phyloP scores from a whole-genome alignment of 2,113 vertebrate species.

The Chamaea fasciata region DNA sequence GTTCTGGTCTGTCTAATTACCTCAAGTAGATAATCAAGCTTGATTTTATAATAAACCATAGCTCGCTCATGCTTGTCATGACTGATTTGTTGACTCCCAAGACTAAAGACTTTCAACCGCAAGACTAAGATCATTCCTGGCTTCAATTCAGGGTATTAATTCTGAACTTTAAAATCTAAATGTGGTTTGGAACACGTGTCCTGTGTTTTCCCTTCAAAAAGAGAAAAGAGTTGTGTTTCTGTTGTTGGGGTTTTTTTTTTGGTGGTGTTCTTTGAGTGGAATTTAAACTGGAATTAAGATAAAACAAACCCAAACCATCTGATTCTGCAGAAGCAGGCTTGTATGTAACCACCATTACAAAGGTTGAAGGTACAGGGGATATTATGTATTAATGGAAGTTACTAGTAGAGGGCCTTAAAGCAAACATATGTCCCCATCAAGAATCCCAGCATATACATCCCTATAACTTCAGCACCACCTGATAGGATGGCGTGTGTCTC shows the following conservation, averaged over 20 bases:
- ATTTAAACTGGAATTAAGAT: background rate
- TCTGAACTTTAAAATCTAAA: conserved; percentile 17
- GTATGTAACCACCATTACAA: background rate
- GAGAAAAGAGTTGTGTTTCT: background rate
- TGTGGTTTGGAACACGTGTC: background rate
- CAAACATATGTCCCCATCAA: background rate
- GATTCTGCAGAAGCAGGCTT: background rate
- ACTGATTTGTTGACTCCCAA: conserved; percentile 8
- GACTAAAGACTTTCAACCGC: conserved; percentile 9
- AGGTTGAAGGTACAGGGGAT: background rate
- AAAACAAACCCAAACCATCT: background rate
- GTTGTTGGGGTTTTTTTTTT: background rate
- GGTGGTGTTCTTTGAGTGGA: background rate
- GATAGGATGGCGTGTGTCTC: background rate
- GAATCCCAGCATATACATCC: background rate
- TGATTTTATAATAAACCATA: conserved; percentile 44
- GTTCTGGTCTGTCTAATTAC: conserved; percentile 35
- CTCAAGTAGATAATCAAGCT: conserved; percentile 24
- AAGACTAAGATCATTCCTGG: conserved; percentile 22
- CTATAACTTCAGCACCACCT: background rate
- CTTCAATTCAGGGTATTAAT: conserved; percentile 23
- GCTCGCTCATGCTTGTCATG: background rate
- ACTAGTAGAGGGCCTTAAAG: background rate
- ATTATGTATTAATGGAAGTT: background rate
- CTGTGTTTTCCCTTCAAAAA: background rate